These are phyloP conservation scores for Eumeta japonica DNA, from an alignment of 1,140 invertebrate species.

Conservation along the genomic window DNA sequence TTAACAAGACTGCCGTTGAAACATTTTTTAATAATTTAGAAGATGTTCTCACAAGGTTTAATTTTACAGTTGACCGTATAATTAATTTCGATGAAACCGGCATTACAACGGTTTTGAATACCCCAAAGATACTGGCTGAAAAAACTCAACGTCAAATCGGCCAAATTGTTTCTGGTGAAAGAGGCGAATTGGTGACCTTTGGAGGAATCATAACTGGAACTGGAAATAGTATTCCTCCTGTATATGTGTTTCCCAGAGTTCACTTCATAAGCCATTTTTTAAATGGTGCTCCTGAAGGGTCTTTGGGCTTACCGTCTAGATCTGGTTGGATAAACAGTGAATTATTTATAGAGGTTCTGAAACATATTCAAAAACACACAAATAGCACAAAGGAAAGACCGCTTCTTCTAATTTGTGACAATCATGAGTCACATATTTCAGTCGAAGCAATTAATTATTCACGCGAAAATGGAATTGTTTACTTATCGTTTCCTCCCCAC, in stretches of 20 bases:
- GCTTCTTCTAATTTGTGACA: background rate
- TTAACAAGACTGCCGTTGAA: slow-evolving; percentile 27
- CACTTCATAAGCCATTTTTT: slow-evolving; percentile 35
- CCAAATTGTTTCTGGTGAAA: slow-evolving; percentile 35
- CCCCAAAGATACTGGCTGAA: slow-evolving; percentile 28
- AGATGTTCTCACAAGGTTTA: slow-evolving; percentile 14
- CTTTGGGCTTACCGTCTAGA: slow-evolving; percentile 29
- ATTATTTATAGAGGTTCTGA: slow-evolving; percentile 38
- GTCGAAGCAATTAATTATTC: background rate
- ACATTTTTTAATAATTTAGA: slow-evolving; percentile 17
- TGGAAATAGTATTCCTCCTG: slow-evolving; percentile 27
- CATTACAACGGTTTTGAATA: slow-evolving; percentile 28
- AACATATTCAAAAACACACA: slow-evolving; percentile 32
- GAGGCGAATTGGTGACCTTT: slow-evolving; percentile 31
- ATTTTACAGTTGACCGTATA: slow-evolving; percentile 29
- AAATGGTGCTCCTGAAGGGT: slow-evolving; percentile 38
- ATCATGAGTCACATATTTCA: background rate
- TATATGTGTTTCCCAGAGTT: slow-evolving; percentile 33
- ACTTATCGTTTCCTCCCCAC: slow-evolving; percentile 22
- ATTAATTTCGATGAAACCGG: slow-evolving; percentile 55
- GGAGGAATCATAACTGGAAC: slow-evolving; percentile 26
- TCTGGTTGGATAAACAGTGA: slow-evolving; percentile 50
- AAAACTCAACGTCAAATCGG: slow-evolving; percentile 34
- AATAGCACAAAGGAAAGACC: too few species aligned
- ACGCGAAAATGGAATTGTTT: background rate